Base-by-base conservation (phyloP, 1,140 invertebrate genomes). In the Zaprionus nigranus region DNA sequence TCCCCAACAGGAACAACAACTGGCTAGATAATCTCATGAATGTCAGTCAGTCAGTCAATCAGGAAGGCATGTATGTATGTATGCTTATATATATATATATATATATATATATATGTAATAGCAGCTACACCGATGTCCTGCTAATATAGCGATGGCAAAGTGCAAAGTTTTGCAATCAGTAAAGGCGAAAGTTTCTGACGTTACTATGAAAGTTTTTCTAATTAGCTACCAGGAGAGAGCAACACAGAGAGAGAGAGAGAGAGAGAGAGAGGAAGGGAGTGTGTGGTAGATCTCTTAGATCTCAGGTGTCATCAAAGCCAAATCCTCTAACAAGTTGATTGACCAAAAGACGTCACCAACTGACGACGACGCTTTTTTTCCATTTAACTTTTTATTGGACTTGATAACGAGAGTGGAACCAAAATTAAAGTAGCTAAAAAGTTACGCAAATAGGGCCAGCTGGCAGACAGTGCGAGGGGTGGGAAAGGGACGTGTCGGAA, bases 151-250 rank as follows among this genome's bases (percentile, higher is more conserved):
- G 68, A 56, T 30, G 63, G 72, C 59, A 58, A 75, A 84, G 84
- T 85, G 57, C 61, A 88, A 87, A 87, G 85, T 87, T 87, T 87
- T 75, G 81, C 84, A 87, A 87, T 87, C 84, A 90, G 79, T 64
- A 81, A 78, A 88, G 85, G 81, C 87, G 88, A 84, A 87, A 87
- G 78, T 87, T 87, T 64, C 17, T 56, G 65, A 22, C 67, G 60
- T 54, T 56, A 87, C 72, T 82, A 80, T 71, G 54, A 80, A 83
- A 81, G 74, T 86, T 86, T 86, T 87, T 79, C 83, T 87, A 87
- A 86, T 86, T 87, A 86, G 79, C 64, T n/a, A 49, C 15, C 40
- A 62, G 43, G 9, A 22, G n/a, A 60, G 20, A 34, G 28, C 38
- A n/a, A 38, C 15, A 30, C 0, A 43, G 30, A 51, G 53, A 57